A percentile compares a stretch with the other conserved stretches of the same genome.
phyloP scores from a whole-genome alignment of 37 sponge, comb jelly and placozoan genomes.

The Oscarella lobularis region DNA sequence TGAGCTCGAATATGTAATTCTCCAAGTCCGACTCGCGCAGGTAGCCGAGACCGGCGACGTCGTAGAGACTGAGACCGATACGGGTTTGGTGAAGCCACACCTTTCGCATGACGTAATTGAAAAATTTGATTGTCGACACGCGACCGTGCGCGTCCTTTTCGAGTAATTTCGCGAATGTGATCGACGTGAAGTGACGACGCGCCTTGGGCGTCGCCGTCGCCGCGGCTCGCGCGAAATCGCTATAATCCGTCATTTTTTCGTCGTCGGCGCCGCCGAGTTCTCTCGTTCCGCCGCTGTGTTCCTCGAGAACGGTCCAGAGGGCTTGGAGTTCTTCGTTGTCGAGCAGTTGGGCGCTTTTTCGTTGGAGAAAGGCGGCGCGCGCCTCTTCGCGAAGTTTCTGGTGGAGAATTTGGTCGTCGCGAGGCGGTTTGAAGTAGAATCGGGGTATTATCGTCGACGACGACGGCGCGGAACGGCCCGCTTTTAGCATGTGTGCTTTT shows the following conservation, averaged over 20 bases:
- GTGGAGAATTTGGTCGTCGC: constrained; percentile 58
- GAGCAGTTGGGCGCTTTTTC: constrained; percentile 19
- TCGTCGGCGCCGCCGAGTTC: constrained; percentile 13
- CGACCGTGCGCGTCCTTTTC: constrained; percentile 29
- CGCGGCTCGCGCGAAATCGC: constrained; percentile 38
- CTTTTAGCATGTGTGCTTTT: too few species aligned
- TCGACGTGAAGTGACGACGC: neutral
- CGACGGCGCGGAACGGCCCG: too few species aligned
- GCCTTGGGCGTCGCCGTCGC: constrained; percentile 18
- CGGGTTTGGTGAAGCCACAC: constrained; percentile 95
- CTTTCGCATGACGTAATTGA: constrained; percentile 64
- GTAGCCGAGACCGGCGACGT: constrained; percentile 53
- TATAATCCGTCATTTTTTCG: constrained; percentile 57
- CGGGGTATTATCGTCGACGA: too few species aligned
- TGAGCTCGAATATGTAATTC: constrained; percentile 95
- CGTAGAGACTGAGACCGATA: constrained; percentile 89
- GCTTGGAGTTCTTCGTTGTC: constrained; percentile 47
- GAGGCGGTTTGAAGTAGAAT: constrained; percentile 73
- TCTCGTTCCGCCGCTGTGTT: constrained; percentile 56
- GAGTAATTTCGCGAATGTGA: constrained; percentile 11
- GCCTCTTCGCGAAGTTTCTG: constrained; percentile 90
- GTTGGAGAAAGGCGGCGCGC: constrained; percentile 34
- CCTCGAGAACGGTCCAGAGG: constrained; percentile 68
- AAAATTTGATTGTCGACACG: constrained; percentile 65
- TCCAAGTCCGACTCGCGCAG: constrained; percentile 56